Percentiles rank a stretch among this genome's conserved stretches.
Evolutionary conservation across 2,797 vertebrate genomes (phyloP).

Genomic region (Ptychadena robeensis): DNA sequence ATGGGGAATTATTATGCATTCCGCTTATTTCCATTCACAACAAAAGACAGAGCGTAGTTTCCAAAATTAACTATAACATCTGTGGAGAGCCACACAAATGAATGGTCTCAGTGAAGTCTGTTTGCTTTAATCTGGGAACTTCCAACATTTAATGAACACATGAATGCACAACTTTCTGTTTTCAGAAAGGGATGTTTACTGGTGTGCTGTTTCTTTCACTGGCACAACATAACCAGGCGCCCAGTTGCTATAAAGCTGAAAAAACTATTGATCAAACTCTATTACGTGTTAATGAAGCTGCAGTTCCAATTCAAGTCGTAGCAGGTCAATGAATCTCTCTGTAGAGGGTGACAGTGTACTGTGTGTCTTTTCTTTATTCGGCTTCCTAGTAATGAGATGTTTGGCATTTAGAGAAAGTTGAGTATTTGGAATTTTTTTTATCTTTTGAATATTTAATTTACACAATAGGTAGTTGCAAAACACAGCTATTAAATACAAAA

Average conservation of each 20-base stretch:
- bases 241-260: neutral
- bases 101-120: neutral
- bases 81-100: neutral
- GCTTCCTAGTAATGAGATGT: neutral
- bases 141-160: constrained; percentile 2
- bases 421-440: neutral
- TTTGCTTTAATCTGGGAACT: neutral
- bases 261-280: constrained; percentile 8
- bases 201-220: neutral
- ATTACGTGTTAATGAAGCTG: constrained; percentile 18
- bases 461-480: too few species aligned
- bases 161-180: neutral
- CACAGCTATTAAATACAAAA: too few species aligned
- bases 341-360: neutral
- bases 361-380: neutral
- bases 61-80: neutral
- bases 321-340: neutral
- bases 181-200: neutral
- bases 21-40: neutral
- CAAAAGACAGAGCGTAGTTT: neutral
- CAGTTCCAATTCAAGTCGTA: neutral
- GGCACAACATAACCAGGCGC: neutral
- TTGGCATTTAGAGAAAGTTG: neutral
- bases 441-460: neutral
- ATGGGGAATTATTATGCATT: neutral